Percentiles rank a stretch among this genome's conserved stretches.
Conservation (phyloP, 2,888 invertebrate genomes). For the Theretra japonica region DNA sequence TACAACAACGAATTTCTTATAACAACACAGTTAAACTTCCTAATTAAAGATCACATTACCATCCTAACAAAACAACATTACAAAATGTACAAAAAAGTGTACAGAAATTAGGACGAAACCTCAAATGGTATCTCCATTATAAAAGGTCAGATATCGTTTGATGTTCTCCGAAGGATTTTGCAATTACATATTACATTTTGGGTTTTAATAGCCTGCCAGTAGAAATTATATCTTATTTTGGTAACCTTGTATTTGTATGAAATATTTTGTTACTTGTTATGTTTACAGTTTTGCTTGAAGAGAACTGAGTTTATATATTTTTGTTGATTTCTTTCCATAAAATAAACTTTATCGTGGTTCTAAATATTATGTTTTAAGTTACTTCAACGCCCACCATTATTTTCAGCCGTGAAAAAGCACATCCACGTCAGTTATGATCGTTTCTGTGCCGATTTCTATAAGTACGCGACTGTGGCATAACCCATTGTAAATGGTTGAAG, state of each 20-base stretch:
- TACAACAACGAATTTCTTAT: background rate
- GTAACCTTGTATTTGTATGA: conserved; percentile 11
- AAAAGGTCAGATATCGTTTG: conserved; percentile 25
- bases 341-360: too few species aligned
- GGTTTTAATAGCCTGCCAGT: conserved; percentile 8
- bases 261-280: conserved; percentile 1
- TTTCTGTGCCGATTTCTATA: too few species aligned
- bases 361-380: too few species aligned
- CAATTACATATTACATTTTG: conserved; percentile 21
- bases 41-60: conserved; percentile 19
- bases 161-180: conserved; percentile 13
- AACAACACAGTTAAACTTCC: conserved; percentile 12
- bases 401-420: too few species aligned
- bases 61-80: conserved; percentile 11
- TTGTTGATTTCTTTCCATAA: too few species aligned
- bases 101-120: conserved; percentile 21
- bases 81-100: background rate
- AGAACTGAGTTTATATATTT: too few species aligned
- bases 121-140: conserved; percentile 16
- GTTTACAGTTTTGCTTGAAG: too few species aligned
- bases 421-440: too few species aligned
- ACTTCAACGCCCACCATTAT: too few species aligned
- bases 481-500: too few species aligned
- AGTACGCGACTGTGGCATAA: too few species aligned
- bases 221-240: conserved; percentile 19